Evolutionary conservation across 2,888 invertebrate species (phyloP), one percentile per base, ranked within the genome.

Genomic region (Hecatera dysodea): DNA sequence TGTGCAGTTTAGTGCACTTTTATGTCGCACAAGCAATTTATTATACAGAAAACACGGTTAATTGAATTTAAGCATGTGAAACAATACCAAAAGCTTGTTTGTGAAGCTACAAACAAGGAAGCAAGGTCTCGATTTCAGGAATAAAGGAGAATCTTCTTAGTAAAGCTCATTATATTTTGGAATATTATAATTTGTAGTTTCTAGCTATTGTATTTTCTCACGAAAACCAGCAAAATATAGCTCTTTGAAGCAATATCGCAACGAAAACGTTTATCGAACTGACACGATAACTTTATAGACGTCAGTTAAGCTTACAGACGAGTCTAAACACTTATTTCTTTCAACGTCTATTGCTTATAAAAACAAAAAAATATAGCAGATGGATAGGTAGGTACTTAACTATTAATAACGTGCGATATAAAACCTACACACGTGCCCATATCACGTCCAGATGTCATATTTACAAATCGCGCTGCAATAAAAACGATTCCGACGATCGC

Each of bases 401-500:
- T 42, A 63, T 44, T 12, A 67, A 56, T 56, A 17, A n/a, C 24
- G 29, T 59, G 39, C 36, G 52, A 62, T 63, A 69, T 59, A 68
- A 71, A 63, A 64, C 24, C 29, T 74, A 53, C 60, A 62, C 62
- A 39, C 62, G 72, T 55, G 66, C 29, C 46, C 48, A 44, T 52
- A 73, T 55, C 72, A 52, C 56, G 75, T 70, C 80, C 80, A 82
- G 81, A 81, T 81, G 82, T 78, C 83, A 85, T 82, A 80, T 86
- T 83, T 82, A 83, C 84, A 81, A 86, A 83, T 85, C 79, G 48
- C 73, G 50, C 71, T 75, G 67, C 81, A 78, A 69, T 87, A 87
- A 89, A 90, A 89, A 89, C 86, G 84, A 88, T 87, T 85, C 79
- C 67, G 75, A 85, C 82, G 85, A 90, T 88, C 82, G 81, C 77